Conservation (phyloP, 2,113 vertebrate species). For the Hipposideros armiger region DNA sequence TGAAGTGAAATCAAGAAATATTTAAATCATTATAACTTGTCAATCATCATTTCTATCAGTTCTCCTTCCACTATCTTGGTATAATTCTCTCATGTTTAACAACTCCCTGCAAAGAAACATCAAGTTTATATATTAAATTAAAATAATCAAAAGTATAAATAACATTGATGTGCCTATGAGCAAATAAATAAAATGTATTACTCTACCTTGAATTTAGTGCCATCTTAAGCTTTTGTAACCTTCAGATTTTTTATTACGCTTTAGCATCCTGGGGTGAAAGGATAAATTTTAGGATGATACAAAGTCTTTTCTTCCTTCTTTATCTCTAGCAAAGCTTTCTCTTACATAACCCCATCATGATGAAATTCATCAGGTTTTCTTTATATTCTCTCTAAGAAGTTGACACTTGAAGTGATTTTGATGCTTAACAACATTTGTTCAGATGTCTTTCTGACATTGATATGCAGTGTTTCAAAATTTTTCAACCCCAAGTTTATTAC, state of each 20-base stretch:
- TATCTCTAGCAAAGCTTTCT: slow-evolving; percentile 18
- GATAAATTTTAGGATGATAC: not conserved
- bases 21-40: slow-evolving; percentile 36
- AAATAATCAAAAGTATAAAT: slow-evolving; percentile 32
- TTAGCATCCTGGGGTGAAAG: slow-evolving; percentile 11
- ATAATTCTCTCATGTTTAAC: slow-evolving; percentile 13
- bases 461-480: slow-evolving; percentile 34
- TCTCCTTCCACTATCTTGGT: not conserved
- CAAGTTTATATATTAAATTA: slow-evolving; percentile 26
- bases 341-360: not conserved
- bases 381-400: slow-evolving; percentile 53
- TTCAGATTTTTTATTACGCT: not conserved
- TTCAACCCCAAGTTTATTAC: slow-evolving; percentile 46
- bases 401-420: slow-evolving; percentile 53
- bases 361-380: slow-evolving; percentile 65
- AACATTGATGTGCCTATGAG: not conserved
- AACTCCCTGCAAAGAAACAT: slow-evolving; percentile 54
- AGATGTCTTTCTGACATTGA: slow-evolving; percentile 34
- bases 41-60: not conserved
- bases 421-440: slow-evolving; percentile 48
- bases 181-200: slow-evolving; percentile 61
- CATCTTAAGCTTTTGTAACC: slow-evolving; percentile 20
- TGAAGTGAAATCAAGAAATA: slow-evolving; percentile 37
- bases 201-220: slow-evolving; percentile 38
- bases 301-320: slow-evolving; percentile 1